Conservation (phyloP, 2,888 invertebrate genomes). For the Pandemis corylana region DNA sequence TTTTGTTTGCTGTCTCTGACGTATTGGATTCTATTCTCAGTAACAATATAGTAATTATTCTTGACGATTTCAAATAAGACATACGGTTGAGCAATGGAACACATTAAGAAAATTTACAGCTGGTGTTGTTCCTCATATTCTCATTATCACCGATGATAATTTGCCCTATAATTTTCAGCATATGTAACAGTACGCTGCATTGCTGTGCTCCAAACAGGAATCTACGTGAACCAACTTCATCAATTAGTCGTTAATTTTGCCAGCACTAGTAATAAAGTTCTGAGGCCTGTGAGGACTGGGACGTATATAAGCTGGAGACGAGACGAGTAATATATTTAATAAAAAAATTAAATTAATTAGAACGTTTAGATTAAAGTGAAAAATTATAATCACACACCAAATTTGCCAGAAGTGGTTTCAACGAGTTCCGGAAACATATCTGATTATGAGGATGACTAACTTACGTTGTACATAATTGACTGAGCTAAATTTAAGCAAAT, state of each 20-base stretch:
- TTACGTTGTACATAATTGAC: background rate
- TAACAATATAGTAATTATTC: background rate
- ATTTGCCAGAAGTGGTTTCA: background rate
- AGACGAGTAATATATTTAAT: too few relatives aligned
- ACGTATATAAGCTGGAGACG: too few relatives aligned
- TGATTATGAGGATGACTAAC: background rate
- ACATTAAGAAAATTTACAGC: too few relatives aligned
- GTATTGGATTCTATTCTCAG: background rate
- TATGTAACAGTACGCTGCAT: background rate
- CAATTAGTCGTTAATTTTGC: background rate
- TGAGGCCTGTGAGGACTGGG: too few relatives aligned
- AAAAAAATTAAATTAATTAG: too few relatives aligned
- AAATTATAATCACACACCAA: too few relatives aligned
- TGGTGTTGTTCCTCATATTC: background rate
- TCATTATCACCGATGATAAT: background rate
- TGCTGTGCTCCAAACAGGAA: background rate
- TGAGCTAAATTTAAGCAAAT: background rate
- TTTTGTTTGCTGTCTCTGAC: background rate
- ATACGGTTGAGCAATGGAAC: too few relatives aligned
- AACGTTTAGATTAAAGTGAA: too few relatives aligned
- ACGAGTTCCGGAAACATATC: background rate
- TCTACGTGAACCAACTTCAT: background rate
- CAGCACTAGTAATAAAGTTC: too few relatives aligned
- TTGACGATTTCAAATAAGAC: background rate
- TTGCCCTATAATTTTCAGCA: background rate